These are phyloP conservation scores for Chloropsis cyanopogon DNA, from an alignment of 2,113 vertebrate genomes.

Conservation along the genomic window DNA sequence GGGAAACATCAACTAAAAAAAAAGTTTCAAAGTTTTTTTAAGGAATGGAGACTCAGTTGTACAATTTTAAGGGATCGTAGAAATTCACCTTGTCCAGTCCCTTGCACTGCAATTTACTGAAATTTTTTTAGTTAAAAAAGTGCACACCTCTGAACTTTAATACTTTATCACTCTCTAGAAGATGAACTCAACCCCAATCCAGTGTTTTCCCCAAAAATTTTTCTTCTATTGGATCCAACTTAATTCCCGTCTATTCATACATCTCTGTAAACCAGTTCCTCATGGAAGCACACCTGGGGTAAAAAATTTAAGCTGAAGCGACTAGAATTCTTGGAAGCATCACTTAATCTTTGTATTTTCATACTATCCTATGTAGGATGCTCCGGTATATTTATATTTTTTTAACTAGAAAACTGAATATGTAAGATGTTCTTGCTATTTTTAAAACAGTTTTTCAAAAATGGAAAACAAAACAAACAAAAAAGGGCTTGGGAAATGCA, in stretches of 20 bases:
- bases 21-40: not conserved
- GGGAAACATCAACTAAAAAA: not conserved
- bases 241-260: not conserved
- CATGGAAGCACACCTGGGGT: not conserved
- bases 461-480: not conserved
- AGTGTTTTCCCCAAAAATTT: not conserved
- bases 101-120: not conserved
- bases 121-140: not conserved
- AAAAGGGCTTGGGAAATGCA: not conserved
- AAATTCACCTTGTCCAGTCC: not conserved
- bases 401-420: not conserved
- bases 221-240: not conserved
- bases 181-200: rapidly evolving
- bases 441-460: not conserved
- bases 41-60: not conserved
- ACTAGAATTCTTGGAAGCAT: not conserved
- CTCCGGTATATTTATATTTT: not conserved
- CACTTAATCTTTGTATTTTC: not conserved
- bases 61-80: not conserved
- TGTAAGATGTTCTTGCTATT: not conserved
- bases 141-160: not conserved
- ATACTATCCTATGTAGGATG: not conserved
- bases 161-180: not conserved
- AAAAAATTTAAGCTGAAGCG: not conserved
- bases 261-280: not conserved